Conservation (phyloP, 2,113 vertebrate species). For the Okapia johnstoni region DNA sequence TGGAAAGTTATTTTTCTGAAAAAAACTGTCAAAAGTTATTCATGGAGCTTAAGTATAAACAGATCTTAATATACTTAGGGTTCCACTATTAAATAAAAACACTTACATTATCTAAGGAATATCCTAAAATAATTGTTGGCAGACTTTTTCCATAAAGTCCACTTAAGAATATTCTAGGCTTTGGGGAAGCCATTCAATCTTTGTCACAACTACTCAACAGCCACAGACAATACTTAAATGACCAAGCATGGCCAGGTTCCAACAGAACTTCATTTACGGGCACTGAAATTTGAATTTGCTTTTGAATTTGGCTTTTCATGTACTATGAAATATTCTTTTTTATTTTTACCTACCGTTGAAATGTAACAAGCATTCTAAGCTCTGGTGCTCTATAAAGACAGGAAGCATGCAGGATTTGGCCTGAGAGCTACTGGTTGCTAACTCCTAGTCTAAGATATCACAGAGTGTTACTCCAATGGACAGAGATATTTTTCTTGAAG, state of each 20-base stretch:
- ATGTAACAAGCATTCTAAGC: neutral
- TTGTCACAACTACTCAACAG: neutral
- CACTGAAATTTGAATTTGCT: neutral
- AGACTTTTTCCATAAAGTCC: neutral
- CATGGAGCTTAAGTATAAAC: neutral
- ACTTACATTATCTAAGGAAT: neutral
- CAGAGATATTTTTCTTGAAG: neutral
- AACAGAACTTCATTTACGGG: neutral
- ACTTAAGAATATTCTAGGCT: neutral
- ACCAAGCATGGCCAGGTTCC: neutral
- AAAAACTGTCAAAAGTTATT: neutral
- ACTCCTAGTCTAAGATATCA: neutral
- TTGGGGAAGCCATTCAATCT: neutral
- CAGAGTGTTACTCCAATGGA: neutral
- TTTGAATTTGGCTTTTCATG: neutral
- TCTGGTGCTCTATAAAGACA: neutral
- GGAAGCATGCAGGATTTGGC: neutral
- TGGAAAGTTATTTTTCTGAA: neutral
- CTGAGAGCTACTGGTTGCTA: neutral
- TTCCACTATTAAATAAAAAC: slow-evolving; percentile 4
- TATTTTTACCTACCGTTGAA: neutral
- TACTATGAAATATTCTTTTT: neutral
- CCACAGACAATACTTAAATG: neutral
- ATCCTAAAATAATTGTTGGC: neutral
- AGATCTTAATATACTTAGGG: neutral